These are phyloP conservation scores for Sebastes glaucus DNA, from an alignment of 2,797 vertebrate genomes.

Conservation along the genomic window DNA sequence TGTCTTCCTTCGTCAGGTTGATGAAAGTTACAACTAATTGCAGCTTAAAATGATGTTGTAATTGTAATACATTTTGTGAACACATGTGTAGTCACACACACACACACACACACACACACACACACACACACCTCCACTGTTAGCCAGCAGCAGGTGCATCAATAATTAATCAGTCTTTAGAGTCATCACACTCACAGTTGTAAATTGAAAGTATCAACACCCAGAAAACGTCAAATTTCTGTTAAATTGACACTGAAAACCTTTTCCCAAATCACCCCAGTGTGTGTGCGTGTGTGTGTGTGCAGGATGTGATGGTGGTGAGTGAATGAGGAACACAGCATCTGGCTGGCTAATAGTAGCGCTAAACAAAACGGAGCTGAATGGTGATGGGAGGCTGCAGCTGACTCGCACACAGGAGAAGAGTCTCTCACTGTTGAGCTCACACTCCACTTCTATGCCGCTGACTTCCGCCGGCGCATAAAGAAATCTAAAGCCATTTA, in stretches of 20 bases:
- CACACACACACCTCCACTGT: background rate
- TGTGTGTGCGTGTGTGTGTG: background rate
- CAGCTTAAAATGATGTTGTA: background rate
- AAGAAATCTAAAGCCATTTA: conserved; percentile 60
- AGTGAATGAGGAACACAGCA: conserved; percentile 66
- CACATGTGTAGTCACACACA: background rate
- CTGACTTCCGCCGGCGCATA: conserved; percentile 50
- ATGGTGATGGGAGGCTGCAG: conserved; percentile 74
- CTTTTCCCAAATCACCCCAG: conserved; percentile 23
- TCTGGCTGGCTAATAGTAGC: conserved; percentile 76
- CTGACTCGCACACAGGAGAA: conserved; percentile 69
- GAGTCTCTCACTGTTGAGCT: conserved; percentile 65
- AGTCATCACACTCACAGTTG: background rate
- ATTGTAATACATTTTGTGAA: background rate
- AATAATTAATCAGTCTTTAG: conserved; percentile 29
- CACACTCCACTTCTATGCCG: conserved; percentile 52
- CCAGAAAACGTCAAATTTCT: background rate
- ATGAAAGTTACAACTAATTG: background rate
- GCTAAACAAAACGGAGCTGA: conserved; percentile 63
- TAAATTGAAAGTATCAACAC: conserved; percentile 15
- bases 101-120: too few species aligned
- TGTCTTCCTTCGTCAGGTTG: background rate
- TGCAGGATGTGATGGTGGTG: conserved; percentile 56
- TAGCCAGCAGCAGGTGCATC: conserved; percentile 48
- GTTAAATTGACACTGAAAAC: conserved; percentile 24